Evolutionary conservation across 2,888 invertebrate species (phyloP).

Genomic region (Electrophaes corylata): DNA sequence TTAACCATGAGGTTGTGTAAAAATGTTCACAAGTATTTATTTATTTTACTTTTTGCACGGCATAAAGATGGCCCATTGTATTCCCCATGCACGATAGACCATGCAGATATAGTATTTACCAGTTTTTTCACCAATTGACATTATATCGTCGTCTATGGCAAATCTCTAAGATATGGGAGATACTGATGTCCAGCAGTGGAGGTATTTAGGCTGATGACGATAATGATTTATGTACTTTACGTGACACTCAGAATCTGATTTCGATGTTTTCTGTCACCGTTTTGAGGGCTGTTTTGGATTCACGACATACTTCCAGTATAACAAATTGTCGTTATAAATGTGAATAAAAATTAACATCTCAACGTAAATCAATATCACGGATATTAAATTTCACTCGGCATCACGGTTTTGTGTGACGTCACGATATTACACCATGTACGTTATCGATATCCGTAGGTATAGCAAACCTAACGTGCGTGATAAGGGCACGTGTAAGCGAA

Average conservation of each 20-base stretch:
- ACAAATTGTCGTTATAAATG: conserved; percentile 17
- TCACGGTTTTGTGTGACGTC: conserved; percentile 24
- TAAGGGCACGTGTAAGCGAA: conserved; percentile 27
- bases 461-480: conserved; percentile 1
- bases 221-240: too few relatives aligned
- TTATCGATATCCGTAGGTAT: conserved; percentile 23
- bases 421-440: conserved; percentile 18
- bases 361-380: conserved; percentile 25
- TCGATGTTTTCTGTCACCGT: neutral
- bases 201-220: too few relatives aligned
- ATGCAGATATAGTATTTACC: too few relatives aligned
- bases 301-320: conserved; percentile 8
- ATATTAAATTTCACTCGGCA: conserved; percentile 24
- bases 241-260: neutral
- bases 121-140: too few relatives aligned
- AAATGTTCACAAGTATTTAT: too few relatives aligned
- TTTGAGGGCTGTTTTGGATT: neutral
- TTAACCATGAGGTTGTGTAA: too few relatives aligned
- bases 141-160: too few relatives aligned
- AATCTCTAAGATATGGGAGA: too few relatives aligned
- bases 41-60: too few relatives aligned
- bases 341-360: conserved; percentile 17
- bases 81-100: too few relatives aligned
- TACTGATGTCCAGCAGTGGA: too few relatives aligned
- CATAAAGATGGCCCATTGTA: too few relatives aligned